Percentiles rank a stretch among this genome's conserved stretches.
Conservation (phyloP, 2,888 invertebrate species). For the Sphaeridia pumilis region DNA sequence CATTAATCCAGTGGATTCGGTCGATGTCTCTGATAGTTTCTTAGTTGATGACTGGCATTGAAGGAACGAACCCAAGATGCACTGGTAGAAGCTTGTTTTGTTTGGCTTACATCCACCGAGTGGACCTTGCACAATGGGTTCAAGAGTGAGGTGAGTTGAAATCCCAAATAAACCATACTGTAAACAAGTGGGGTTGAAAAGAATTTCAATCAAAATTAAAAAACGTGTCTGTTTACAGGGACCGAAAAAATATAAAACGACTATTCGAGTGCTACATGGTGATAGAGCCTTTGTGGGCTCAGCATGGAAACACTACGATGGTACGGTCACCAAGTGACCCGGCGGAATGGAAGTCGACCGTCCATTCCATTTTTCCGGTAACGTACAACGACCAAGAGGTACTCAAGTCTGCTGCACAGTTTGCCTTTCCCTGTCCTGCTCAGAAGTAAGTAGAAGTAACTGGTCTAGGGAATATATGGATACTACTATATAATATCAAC, state of each 20-base stretch:
- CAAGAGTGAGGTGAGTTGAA: constrained; percentile 23
- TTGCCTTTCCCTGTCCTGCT: constrained; percentile 75
- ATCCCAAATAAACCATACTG: too few species aligned
- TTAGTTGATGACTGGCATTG: too few species aligned
- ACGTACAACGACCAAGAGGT: constrained; percentile 71
- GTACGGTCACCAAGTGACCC: constrained; percentile 14
- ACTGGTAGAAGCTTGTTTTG: too few species aligned
- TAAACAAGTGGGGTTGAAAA: background rate
- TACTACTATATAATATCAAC: too few species aligned
- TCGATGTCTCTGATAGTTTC: too few species aligned
- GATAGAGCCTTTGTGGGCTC: constrained; percentile 26
- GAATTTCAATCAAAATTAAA: background rate
- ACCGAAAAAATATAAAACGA: constrained; percentile 22
- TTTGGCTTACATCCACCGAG: too few species aligned
- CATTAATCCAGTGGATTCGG: too few species aligned
- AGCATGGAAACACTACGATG: constrained; percentile 1
- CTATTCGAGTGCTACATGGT: constrained; percentile 31
- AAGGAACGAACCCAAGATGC: too few species aligned
- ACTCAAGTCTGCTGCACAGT: constrained; percentile 74
- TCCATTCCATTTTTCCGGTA: constrained; percentile 53
- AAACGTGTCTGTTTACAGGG: constrained; percentile 12
- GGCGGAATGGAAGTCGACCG: constrained; percentile 7
- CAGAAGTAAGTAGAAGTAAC: constrained; percentile 56
- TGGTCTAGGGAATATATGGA: too few species aligned
- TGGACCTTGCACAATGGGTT: constrained; percentile 22